Conservation (phyloP, 35 echinoderm and acorn worm species). For the Apostichopus californicus region DNA sequence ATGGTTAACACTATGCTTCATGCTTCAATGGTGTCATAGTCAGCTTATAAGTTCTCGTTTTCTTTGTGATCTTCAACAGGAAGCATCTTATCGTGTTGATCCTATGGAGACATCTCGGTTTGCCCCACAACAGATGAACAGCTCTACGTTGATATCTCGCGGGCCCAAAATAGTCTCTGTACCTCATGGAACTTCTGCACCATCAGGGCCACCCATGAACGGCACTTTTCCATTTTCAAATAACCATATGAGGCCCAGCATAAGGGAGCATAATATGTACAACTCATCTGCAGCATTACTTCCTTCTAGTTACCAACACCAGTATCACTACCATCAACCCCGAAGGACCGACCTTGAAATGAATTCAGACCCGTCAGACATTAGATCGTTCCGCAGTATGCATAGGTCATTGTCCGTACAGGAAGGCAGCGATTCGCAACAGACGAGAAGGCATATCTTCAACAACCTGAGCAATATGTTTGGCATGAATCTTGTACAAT, state of each 20-base stretch:
- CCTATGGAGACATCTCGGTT: not conserved
- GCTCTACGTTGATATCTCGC: not conserved
- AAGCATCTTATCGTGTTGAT: not conserved
- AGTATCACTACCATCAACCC: not conserved
- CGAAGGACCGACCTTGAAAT: not conserved
- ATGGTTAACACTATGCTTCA: too few relatives aligned
- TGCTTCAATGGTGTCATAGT: too few relatives aligned
- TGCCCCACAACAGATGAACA: not conserved
- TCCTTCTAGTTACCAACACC: not conserved
- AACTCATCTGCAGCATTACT: not conserved
- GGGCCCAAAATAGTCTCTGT: too few relatives aligned
- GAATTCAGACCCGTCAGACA: not conserved
- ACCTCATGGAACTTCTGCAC: not conserved
- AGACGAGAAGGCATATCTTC: conserved; percentile 1
- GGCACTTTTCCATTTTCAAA: not conserved
- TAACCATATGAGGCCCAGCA: not conserved
- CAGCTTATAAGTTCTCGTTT: too few relatives aligned
- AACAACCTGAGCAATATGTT: not conserved
- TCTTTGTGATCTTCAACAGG: not conserved
- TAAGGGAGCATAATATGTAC: not conserved
- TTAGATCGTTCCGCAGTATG: not conserved
- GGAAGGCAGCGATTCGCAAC: not conserved
- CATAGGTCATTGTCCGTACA: conserved; percentile 5
- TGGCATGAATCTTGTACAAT: not conserved
- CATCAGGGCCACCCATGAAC: not conserved